These are phyloP conservation scores for Gymnothorax javanicus DNA, from an alignment of 2,797 vertebrate genomes.

Conservation along the genomic window DNA sequence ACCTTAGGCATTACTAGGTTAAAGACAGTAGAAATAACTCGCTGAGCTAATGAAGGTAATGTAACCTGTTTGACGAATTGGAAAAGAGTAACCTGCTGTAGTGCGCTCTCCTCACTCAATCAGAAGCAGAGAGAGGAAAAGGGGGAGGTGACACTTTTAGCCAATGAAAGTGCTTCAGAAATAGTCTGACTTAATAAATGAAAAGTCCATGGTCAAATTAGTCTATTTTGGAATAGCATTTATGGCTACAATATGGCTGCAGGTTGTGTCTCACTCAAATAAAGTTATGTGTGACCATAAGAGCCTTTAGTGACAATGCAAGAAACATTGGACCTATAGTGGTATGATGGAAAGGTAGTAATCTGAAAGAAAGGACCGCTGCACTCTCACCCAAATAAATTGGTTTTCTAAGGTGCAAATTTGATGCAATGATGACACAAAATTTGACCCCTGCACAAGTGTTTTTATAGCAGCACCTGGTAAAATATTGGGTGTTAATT, in stretches of 20 bases:
- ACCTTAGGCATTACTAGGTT: too few species aligned
- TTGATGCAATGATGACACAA: too few species aligned
- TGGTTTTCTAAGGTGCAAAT: too few species aligned
- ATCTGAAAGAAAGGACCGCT: too few species aligned
- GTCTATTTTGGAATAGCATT: not conserved
- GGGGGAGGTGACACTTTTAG: not conserved
- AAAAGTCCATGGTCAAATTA: not conserved
- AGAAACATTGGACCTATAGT: too few species aligned
- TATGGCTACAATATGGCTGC: not conserved
- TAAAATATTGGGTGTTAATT: too few species aligned
- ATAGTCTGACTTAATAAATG: not conserved
- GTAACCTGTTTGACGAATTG: not conserved
- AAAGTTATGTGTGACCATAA: too few species aligned
- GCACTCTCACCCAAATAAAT: too few species aligned
- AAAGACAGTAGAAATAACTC: too few species aligned
- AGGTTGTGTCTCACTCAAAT: not conserved
- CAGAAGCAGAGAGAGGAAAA: not conserved
- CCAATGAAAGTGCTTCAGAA: not conserved
- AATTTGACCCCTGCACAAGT: too few species aligned
- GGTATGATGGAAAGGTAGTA: too few species aligned
- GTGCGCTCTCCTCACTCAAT: not conserved
- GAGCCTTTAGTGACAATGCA: not conserved
- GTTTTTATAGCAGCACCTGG: too few species aligned
- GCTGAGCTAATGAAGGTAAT: not conserved
- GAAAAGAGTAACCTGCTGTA: not conserved